phyloP scores from a whole-genome alignment of 2,113 vertebrate genomes.

The Zosterops hypoxanthus region DNA sequence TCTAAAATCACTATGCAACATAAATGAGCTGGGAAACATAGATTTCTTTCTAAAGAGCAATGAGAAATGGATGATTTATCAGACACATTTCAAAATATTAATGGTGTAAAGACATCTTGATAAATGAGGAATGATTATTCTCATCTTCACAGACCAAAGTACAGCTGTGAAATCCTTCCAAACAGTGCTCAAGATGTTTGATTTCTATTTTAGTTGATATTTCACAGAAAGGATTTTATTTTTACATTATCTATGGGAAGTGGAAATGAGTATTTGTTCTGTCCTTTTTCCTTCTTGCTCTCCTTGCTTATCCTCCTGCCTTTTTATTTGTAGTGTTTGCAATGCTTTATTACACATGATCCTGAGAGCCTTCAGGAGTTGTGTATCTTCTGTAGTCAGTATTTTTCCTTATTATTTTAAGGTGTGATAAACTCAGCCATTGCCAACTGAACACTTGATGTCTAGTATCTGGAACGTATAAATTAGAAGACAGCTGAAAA shows the following conservation, averaged over 20 bases:
- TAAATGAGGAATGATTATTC: conserved; percentile 1
- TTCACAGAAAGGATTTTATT: conserved; percentile 41
- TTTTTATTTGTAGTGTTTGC: neutral
- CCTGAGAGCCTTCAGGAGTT: neutral
- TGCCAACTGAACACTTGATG: neutral
- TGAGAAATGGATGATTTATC: conserved; percentile 3
- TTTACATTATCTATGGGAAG: conserved; percentile 1
- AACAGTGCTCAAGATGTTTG: conserved; percentile 1
- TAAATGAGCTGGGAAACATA: neutral
- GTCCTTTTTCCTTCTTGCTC: neutral
- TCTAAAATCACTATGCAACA: neutral
- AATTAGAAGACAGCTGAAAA: neutral
- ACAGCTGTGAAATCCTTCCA: conserved; percentile 30
- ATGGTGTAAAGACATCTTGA: conserved; percentile 22
- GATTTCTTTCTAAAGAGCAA: neutral
- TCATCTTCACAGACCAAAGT: conserved; percentile 13
- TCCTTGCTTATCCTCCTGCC: neutral
- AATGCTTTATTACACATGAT: neutral
- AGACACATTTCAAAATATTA: conserved; percentile 39
- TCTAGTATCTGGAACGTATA: neutral
- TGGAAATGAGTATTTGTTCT: neutral
- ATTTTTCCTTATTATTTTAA: conserved; percentile 14
- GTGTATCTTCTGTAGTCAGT: neutral
- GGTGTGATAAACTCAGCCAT: neutral
- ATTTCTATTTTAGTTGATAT: conserved; percentile 33